These are phyloP conservation scores for Oryzias melastigma DNA, from an alignment of 2,113 vertebrate genomes.

Conservation along the genomic window DNA sequence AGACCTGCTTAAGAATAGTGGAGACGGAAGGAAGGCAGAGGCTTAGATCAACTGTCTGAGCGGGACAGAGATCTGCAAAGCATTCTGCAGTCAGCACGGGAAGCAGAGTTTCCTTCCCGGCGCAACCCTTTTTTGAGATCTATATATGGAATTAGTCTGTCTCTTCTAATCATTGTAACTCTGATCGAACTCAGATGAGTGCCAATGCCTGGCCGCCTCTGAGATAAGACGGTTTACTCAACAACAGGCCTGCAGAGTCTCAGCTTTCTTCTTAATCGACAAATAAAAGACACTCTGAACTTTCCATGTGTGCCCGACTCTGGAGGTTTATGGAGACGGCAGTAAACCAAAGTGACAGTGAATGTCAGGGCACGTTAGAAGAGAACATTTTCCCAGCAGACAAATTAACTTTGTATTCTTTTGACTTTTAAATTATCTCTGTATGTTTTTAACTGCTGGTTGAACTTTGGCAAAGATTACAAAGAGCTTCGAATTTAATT, in stretches of 20 bases:
- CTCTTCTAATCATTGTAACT: constrained; percentile 14
- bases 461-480: constrained; percentile 3
- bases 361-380: constrained; percentile 18
- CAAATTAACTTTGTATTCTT: constrained; percentile 14
- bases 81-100: constrained; percentile 57
- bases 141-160: constrained; percentile 54
- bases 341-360: constrained; percentile 32
- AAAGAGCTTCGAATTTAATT: constrained; percentile 12
- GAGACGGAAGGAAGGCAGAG: constrained; percentile 58
- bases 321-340: constrained; percentile 25
- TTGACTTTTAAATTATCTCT: neutral
- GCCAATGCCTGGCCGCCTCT: constrained; percentile 13
- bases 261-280: constrained; percentile 25
- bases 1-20: constrained; percentile 18
- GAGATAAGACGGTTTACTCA: constrained; percentile 24
- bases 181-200: constrained; percentile 2
- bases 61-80: constrained; percentile 52
- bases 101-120: constrained; percentile 67
- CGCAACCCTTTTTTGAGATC: constrained; percentile 30
- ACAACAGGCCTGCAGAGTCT: constrained; percentile 18
- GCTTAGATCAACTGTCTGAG: constrained; percentile 21
- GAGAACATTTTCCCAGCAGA: constrained; percentile 20
- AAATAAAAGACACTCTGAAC: constrained; percentile 38
- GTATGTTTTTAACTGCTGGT: constrained; percentile 6
- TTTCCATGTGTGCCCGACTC: constrained; percentile 24